A percentile compares a stretch with the other conserved stretches of the same genome.
These are phyloP conservation scores for Hoplodrina blanda DNA, from an alignment of 2,888 invertebrate species.

Conservation along the genomic window DNA sequence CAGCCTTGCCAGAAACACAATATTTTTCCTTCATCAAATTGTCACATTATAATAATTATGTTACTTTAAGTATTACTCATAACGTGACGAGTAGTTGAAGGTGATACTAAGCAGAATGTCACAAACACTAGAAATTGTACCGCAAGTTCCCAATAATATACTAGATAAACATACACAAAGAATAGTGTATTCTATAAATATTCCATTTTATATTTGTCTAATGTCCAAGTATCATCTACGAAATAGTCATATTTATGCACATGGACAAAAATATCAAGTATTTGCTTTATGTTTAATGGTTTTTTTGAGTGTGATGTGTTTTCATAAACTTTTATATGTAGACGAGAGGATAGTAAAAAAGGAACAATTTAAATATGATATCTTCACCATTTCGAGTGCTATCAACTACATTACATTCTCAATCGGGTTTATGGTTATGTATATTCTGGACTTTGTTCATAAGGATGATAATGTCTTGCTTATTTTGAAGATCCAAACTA, in stretches of 20 bases:
- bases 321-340: neutral
- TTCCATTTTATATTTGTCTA: neutral
- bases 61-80: neutral
- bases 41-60: no score
- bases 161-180: neutral
- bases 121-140: neutral
- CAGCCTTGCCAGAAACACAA: no score
- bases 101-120: neutral
- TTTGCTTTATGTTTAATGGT: neutral
- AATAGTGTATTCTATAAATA: neutral
- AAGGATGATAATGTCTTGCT: conserved; percentile 4
- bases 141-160: neutral
- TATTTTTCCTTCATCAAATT: no score
- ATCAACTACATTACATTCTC: neutral
- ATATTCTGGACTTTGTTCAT: neutral
- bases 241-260: conserved; percentile 22
- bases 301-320: neutral
- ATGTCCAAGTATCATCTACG: conserved; percentile 4
- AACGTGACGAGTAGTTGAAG: neutral
- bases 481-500: conserved; percentile 13
- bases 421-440: conserved; percentile 1
- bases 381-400: neutral
- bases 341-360: neutral
- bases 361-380: neutral
- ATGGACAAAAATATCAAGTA: neutral